phyloP scores from a whole-genome alignment of 2,113 vertebrate species.

The Turnix velox region DNA sequence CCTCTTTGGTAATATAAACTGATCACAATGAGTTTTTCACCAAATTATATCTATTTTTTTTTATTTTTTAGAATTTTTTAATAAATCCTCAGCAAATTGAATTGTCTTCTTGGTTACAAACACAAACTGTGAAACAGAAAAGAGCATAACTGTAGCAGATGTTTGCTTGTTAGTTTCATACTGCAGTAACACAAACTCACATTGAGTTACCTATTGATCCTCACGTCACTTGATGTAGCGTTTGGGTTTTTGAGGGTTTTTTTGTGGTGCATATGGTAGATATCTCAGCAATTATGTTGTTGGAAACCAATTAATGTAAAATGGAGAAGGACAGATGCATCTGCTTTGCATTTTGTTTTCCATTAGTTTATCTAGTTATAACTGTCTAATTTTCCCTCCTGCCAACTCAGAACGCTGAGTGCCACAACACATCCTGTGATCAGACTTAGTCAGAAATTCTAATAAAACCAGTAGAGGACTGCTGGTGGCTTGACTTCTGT shows the following conservation, averaged over 20 bases:
- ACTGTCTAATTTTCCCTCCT: background rate
- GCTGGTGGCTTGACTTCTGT: background rate
- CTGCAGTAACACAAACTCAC: background rate
- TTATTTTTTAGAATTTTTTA: background rate
- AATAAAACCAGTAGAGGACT: background rate
- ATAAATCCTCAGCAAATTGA: background rate
- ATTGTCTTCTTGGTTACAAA: background rate
- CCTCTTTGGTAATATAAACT: background rate
- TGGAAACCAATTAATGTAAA: background rate
- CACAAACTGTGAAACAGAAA: background rate
- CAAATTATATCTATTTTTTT: background rate
- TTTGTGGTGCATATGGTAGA: background rate
- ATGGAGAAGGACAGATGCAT: background rate
- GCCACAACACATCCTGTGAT: background rate
- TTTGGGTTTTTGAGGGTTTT: background rate
- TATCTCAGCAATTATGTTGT: background rate
- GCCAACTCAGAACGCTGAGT: background rate
- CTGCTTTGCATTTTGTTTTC: background rate
- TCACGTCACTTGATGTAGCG: background rate
- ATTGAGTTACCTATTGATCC: background rate
- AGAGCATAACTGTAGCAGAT: background rate
- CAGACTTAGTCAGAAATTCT: background rate
- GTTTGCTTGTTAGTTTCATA: background rate
- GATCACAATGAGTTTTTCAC: fast-evolving
- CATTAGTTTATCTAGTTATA: background rate